Evolutionary conservation across 2,113 vertebrate genomes (phyloP).

Genomic region (Falcunculus frontatus): DNA sequence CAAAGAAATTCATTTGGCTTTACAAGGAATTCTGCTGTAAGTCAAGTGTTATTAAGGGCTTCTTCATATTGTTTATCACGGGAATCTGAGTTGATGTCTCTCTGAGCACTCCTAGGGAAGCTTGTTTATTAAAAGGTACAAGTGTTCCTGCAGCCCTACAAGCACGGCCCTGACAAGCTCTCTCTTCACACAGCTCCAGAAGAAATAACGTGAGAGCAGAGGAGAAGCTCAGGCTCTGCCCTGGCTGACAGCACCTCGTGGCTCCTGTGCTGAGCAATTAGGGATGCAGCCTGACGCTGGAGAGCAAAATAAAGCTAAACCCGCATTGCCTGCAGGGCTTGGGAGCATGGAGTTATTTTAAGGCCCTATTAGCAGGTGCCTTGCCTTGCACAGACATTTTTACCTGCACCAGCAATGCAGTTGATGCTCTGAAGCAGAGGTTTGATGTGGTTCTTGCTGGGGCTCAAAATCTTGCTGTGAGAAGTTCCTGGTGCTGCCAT

Average conservation of each 20-base stretch:
- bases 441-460: not conserved
- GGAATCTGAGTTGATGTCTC: not conserved
- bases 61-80: not conserved
- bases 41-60: not conserved
- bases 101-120: not conserved
- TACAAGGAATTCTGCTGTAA: not conserved
- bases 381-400: not conserved
- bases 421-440: too few relatives aligned
- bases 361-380: not conserved
- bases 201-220: not conserved
- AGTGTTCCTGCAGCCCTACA: not conserved
- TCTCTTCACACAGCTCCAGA: not conserved
- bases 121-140: conserved; percentile 48
- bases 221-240: not conserved
- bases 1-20: conserved; percentile 24
- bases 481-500: not conserved
- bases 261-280: not conserved
- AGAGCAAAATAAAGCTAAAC: not conserved
- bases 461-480: not conserved
- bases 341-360: not conserved
- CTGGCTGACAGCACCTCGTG: not conserved
- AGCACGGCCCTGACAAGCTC: not conserved
- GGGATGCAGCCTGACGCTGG: not conserved
- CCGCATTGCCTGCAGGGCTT: not conserved
- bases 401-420: not conserved